Conservation (phyloP, 2,888 invertebrate genomes). For the Neoscelio sp. region DNA sequence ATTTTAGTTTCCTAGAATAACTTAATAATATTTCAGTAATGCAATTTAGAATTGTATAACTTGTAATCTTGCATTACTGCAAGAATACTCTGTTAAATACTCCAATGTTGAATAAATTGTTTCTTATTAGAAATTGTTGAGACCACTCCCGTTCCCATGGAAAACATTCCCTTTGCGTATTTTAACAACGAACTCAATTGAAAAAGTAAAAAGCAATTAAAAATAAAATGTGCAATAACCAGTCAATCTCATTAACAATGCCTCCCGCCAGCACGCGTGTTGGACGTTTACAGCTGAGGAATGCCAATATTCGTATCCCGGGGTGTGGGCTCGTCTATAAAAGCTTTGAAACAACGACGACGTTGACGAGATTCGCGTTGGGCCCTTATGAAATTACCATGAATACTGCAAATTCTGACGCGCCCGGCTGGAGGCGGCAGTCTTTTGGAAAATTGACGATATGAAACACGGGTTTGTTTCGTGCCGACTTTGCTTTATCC, state of each 20-base stretch:
- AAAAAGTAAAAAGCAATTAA: too few species aligned
- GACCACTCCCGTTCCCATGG: too few species aligned
- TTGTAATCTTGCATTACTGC: too few species aligned
- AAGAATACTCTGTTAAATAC: too few species aligned
- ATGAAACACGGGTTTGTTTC: constrained; percentile 77
- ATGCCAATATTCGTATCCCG: constrained; percentile 74
- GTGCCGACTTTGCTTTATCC: constrained; percentile 43
- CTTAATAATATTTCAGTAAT: too few species aligned
- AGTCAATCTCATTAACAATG: constrained; percentile 34
- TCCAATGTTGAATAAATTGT: too few species aligned
- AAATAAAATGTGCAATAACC: neutral
- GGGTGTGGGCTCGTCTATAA: constrained; percentile 62
- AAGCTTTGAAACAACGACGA: constrained; percentile 67
- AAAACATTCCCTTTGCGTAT: too few species aligned
- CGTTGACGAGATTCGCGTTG: constrained; percentile 59
- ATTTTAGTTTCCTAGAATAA: too few species aligned
- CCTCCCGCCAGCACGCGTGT: constrained; percentile 47
- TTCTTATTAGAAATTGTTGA: too few species aligned
- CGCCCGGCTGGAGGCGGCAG: constrained; percentile 73
- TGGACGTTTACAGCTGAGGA: constrained; percentile 69
- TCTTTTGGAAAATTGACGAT: constrained; percentile 81
- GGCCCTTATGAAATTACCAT: constrained; percentile 77
- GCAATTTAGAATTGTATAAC: too few species aligned
- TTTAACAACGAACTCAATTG: too few species aligned
- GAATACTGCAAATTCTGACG: constrained; percentile 71